These are phyloP conservation scores for Poicephalus meyeri DNA, from an alignment of 2,113 vertebrate species.

Conservation along the genomic window DNA sequence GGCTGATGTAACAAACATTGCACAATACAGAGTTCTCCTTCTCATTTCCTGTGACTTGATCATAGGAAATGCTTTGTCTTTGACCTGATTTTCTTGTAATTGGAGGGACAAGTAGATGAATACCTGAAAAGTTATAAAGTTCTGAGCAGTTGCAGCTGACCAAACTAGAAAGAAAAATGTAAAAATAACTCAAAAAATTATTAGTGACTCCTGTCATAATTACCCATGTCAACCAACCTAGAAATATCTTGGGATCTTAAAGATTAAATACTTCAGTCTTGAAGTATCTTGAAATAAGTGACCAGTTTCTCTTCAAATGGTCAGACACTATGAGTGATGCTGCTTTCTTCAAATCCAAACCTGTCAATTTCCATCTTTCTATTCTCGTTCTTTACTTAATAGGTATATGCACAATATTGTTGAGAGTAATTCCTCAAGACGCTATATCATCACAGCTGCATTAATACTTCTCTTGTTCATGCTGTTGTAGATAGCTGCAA, in stretches of 20 bases:
- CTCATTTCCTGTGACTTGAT: not conserved
- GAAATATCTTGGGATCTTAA: not conserved
- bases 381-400: not conserved
- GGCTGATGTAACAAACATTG: not conserved
- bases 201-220: not conserved
- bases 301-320: not conserved
- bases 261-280: not conserved
- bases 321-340: not conserved
- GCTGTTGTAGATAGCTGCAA: not conserved
- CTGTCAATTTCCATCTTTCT: not conserved
- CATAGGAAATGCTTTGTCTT: not conserved
- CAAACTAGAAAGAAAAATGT: not conserved
- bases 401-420: too few relatives aligned
- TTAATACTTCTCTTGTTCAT: not conserved
- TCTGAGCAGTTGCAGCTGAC: not conserved
- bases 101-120: not conserved
- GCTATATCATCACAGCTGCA: not conserved
- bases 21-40: not conserved
- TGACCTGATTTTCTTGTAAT: rapidly evolving
- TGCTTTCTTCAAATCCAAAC: not conserved
- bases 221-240: too few relatives aligned
- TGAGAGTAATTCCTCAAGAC: not conserved
- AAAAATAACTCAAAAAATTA: not conserved
- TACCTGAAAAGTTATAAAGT: not conserved
- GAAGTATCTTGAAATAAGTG: not conserved